phyloP scores from a whole-genome alignment of 2,113 vertebrate species.

The Tenebrosternarchus preto region DNA sequence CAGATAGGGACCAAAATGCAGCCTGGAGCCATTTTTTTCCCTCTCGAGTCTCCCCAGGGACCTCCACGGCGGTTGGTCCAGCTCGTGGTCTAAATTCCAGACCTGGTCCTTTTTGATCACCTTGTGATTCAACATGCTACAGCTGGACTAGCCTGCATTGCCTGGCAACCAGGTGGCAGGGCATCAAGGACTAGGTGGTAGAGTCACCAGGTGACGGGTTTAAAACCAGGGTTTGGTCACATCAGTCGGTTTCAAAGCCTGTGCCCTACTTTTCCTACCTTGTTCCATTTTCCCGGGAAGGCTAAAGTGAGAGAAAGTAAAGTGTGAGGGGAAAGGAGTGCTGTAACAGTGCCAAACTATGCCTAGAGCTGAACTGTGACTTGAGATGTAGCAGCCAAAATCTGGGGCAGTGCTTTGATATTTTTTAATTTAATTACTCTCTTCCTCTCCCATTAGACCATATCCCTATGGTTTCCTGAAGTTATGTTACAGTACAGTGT shows the following conservation, averaged over 20 bases:
- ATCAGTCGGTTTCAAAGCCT: constrained; percentile 43
- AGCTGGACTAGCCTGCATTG: constrained; percentile 12
- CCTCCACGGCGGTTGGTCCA: neutral
- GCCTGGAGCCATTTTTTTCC: neutral
- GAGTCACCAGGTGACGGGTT: constrained; percentile 28
- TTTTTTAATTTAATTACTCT: constrained; percentile 46
- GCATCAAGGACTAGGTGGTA: constrained; percentile 8
- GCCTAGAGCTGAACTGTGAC: constrained; percentile 24
- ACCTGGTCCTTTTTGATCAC: neutral
- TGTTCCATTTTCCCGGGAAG: constrained; percentile 37
- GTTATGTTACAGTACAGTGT: constrained; percentile 33
- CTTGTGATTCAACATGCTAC: constrained; percentile 6
- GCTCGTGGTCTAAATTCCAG: constrained; percentile 17
- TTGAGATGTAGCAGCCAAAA: constrained; percentile 40
- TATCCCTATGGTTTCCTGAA: constrained; percentile 31
- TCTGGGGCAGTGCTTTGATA: constrained; percentile 47
- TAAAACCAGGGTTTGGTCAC: constrained; percentile 42
- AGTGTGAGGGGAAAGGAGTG: neutral
- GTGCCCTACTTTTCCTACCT: constrained; percentile 51
- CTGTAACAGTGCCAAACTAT: constrained; percentile 11
- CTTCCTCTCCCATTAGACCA: constrained; percentile 30
- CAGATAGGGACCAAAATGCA: neutral
- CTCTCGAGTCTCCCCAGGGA: neutral
- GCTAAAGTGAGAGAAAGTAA: neutral
- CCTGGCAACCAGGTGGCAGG: constrained; percentile 16